phyloP scores from a whole-genome alignment of 2,797 vertebrate species.

The Todus mexicanus region DNA sequence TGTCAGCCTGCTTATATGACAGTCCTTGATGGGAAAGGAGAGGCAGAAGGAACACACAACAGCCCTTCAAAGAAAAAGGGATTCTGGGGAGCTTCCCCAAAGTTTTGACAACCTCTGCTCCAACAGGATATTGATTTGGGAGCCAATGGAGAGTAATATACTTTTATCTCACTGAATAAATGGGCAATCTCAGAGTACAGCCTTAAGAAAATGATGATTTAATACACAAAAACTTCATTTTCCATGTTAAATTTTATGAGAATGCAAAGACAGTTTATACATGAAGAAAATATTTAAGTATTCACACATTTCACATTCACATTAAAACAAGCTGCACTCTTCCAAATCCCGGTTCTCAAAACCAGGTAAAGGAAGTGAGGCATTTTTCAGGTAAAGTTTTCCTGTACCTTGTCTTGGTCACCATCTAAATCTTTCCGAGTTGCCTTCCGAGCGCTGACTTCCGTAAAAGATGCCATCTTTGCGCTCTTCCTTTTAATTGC shows the following conservation, averaged over 20 bases:
- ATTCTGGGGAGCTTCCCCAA: neutral
- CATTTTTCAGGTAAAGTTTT: neutral
- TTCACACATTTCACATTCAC: neutral
- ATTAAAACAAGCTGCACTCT: neutral
- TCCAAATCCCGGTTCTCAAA: neutral
- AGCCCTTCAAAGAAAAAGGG: neutral
- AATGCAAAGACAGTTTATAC: neutral
- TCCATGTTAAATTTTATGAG: neutral
- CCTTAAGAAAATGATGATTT: neutral
- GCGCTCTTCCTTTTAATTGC: slow-evolving; percentile 83
- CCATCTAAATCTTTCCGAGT: slow-evolving; percentile 76
- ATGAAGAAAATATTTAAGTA: neutral
- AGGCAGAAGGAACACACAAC: neutral
- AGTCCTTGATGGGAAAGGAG: neutral
- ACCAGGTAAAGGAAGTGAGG: neutral
- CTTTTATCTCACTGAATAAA: neutral
- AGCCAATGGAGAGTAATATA: neutral
- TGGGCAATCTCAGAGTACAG: neutral
- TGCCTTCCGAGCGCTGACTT: slow-evolving; percentile 83
- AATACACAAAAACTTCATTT: neutral
- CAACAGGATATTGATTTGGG: neutral
- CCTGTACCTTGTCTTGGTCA: slow-evolving; percentile 51
- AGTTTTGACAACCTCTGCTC: neutral
- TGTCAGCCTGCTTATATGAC: neutral
- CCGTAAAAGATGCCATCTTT: slow-evolving; percentile 82